These are phyloP conservation scores for Hoplodrina blanda DNA, from an alignment of 2,888 invertebrate species.

Conservation along the genomic window DNA sequence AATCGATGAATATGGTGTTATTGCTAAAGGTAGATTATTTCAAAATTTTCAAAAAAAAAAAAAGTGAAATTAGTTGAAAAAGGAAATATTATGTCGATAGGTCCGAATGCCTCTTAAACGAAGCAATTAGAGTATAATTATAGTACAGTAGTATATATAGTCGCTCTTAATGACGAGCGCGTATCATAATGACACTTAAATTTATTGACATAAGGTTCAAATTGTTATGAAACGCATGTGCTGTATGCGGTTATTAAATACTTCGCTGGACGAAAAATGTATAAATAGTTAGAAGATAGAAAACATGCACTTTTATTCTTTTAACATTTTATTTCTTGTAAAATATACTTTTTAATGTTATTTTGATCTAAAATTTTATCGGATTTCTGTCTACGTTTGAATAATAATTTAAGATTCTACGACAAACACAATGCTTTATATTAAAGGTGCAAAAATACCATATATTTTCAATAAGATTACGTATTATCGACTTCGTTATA, in stretches of 20 bases:
- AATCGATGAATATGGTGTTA: slow-evolving; percentile 30
- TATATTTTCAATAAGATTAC: slow-evolving; percentile 49
- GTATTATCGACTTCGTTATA: slow-evolving; percentile 47
- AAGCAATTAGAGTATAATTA: neutral
- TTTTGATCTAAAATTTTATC: slow-evolving; percentile 7
- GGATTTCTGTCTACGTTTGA: neutral
- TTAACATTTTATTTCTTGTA: neutral
- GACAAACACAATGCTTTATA: slow-evolving; percentile 37
- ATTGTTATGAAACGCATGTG: neutral
- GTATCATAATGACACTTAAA: too few species aligned
- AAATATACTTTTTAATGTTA: neutral
- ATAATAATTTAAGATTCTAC: slow-evolving; percentile 25
- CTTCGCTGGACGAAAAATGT: neutral
- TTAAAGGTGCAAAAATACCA: slow-evolving; percentile 57
- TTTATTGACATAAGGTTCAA: neutral
- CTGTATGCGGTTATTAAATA: neutral
- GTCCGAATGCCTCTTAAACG: neutral
- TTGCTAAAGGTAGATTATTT: slow-evolving; percentile 27
- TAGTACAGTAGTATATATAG: too few species aligned
- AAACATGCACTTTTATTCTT: neutral
- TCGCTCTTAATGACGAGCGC: too few species aligned
- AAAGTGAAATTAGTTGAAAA: neutral
- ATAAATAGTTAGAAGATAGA: neutral
- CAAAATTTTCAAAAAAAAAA: neutral
- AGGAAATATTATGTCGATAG: neutral